Evolutionary conservation across 2,797 vertebrate genomes (phyloP), one percentile per base, ranked within the genome.

Genomic region (Propithecus perrieri): DNA sequence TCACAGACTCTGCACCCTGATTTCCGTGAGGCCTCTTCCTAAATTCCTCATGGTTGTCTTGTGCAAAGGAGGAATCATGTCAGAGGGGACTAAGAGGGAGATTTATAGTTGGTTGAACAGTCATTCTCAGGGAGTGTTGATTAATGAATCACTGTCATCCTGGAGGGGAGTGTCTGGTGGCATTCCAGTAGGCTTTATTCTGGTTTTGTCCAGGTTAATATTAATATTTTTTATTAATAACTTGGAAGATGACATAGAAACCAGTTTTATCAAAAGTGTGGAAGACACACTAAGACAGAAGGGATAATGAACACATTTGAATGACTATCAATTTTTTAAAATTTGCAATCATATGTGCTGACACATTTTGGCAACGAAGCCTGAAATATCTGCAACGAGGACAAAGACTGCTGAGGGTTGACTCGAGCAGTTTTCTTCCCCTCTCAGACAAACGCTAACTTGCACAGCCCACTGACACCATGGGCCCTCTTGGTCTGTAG

Each of bases 191-290:
- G 46, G 91, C 55, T 96, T 95, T 86, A 86, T 69, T 96, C 93
- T 89, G 61, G 33, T 81, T 89, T 80, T 79, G 5, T 71, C 41
- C 79, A 75, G 43, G 79, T 89, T n/a, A 65, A 65, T n/a, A n/a
- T 65, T 65, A 93, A 91, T 94, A 72, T 72, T 88, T 92, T 88
- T 85, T 84, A 75, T 92, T 91, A 94, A 80, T 75, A 94, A 95
- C 89, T 89, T 91, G 69, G 75, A 96, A 95, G 93, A 83, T 76
- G 93, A 93, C 61, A 85, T 8, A n/a, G 43, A 93, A 83, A n/a
- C 57, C 72, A 81, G 81, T 93, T 97, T 92, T 95, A 84, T 89
- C 86, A 89, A 71, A 96, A 85, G 20, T 28, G 43, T 91, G 75
- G 57, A 76, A 94, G 79, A 71, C 65, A n/a, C 79, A 75, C 38